A percentile compares a stretch with the other conserved stretches of the same genome.
These are phyloP conservation scores for Chelon labrosus DNA, from an alignment of 2,797 vertebrate species.

Conservation along the genomic window DNA sequence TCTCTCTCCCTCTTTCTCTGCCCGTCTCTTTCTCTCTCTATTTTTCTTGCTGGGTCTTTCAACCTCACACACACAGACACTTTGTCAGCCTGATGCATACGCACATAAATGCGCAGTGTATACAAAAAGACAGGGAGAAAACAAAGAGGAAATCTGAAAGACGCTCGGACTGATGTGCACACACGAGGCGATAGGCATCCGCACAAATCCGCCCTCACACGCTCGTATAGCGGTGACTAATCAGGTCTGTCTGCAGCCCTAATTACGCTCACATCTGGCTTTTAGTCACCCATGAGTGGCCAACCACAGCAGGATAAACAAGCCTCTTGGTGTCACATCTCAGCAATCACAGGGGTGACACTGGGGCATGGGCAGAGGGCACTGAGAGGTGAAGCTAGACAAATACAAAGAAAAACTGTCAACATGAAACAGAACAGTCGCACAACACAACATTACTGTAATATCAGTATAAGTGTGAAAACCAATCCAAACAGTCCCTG, in stretches of 20 bases:
- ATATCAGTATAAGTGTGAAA: slow-evolving; percentile 20
- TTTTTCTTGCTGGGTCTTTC: slow-evolving; percentile 46
- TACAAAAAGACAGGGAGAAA: slow-evolving; percentile 46
- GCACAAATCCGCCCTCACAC: slow-evolving; percentile 2
- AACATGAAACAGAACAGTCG: neutral
- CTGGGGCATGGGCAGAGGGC: slow-evolving; percentile 21
- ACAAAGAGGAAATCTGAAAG: slow-evolving; percentile 31
- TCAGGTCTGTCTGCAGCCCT: slow-evolving; percentile 63
- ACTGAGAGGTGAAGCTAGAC: neutral
- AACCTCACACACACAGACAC: slow-evolving; percentile 53
- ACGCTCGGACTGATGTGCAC: slow-evolving; percentile 2
- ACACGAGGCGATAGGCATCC: neutral
- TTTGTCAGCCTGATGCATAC: slow-evolving; percentile 58
- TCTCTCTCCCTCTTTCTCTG: neutral
- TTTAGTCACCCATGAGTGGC: slow-evolving; percentile 71
- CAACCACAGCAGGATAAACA: slow-evolving; percentile 65
- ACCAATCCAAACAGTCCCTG: too few relatives aligned
- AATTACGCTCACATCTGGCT: slow-evolving; percentile 65
- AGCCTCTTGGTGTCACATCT: slow-evolving; percentile 52
- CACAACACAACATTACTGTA: neutral
- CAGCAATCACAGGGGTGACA: slow-evolving; percentile 38
- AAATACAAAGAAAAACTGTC: neutral
- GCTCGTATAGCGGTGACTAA: slow-evolving; percentile 54
- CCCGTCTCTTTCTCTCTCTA: slow-evolving; percentile 45
- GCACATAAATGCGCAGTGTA: slow-evolving; percentile 27